A percentile compares a stretch with the other conserved stretches of the same genome.
Evolutionary conservation across 92 coral and sea anemone species (phyloP).

Genomic region (Umimayanthus kanabou): DNA sequence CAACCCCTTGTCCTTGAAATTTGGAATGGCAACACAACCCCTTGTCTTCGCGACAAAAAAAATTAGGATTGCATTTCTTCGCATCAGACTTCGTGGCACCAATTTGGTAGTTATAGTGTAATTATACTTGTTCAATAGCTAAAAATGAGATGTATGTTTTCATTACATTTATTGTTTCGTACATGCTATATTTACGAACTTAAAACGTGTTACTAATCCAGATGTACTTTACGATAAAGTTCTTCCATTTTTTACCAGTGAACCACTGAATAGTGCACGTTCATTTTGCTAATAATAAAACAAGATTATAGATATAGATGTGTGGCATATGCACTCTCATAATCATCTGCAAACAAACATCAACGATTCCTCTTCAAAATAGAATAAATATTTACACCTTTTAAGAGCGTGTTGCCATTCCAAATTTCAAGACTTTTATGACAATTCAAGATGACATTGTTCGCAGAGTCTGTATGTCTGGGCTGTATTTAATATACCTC

Average conservation of each 20-base stretch:
- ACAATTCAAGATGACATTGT: background rate
- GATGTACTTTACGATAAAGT: background rate
- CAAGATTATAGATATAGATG: background rate
- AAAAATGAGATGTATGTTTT: background rate
- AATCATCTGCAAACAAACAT: background rate
- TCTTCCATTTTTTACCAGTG: background rate
- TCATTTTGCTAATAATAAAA: background rate
- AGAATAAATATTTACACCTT: slow-evolving; percentile 27
- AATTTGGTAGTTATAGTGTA: background rate
- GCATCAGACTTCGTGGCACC: slow-evolving; percentile 37
- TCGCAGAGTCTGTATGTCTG: background rate
- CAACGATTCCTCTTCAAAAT: background rate
- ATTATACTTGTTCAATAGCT: background rate
- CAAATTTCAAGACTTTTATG: background rate
- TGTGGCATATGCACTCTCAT: background rate
- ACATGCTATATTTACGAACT: background rate
- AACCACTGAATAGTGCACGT: background rate
- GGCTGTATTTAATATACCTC: background rate
- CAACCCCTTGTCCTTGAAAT: background rate
- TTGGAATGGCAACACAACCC: too few relatives aligned
- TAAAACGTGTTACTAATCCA: background rate
- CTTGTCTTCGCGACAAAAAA: background rate
- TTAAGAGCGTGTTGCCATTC: background rate
- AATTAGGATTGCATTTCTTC: slow-evolving; percentile 2
- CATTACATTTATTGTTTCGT: slow-evolving; percentile 1